phyloP scores from a whole-genome alignment of 2,888 invertebrate species.

The Congeria kusceri region DNA sequence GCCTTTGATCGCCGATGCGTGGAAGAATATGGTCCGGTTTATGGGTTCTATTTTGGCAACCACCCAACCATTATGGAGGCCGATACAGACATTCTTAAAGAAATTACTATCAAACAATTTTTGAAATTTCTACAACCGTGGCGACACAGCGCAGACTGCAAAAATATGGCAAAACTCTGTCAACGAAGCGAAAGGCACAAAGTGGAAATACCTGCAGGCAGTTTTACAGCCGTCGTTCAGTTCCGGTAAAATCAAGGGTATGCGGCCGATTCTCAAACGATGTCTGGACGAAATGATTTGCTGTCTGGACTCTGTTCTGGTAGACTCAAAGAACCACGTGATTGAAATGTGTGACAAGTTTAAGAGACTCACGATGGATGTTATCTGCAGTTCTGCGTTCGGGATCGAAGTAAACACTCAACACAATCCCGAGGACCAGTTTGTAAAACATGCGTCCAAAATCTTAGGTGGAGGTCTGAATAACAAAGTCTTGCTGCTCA shows the following conservation, averaged over 20 bases:
- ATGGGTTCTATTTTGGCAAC: conserved; percentile 57
- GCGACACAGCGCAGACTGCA: conserved; percentile 10
- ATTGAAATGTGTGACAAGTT: conserved; percentile 49
- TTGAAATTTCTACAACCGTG: conserved; percentile 63
- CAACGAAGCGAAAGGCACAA: conserved; percentile 41
- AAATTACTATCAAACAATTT: conserved; percentile 65
- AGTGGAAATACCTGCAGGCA: conserved; percentile 61
- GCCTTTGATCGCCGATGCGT: conserved; percentile 46
- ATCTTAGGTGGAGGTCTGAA: conserved; percentile 23
- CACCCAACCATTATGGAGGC: conserved; percentile 50
- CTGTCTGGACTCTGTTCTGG: conserved; percentile 24
- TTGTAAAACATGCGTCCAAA: conserved; percentile 58
- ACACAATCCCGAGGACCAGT: conserved; percentile 57
- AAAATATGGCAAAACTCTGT: conserved; percentile 34
- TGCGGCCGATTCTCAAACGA: conserved; percentile 46
- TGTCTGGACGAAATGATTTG: conserved; percentile 46
- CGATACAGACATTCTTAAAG: conserved; percentile 64
- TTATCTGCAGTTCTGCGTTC: conserved; percentile 62
- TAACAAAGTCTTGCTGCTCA: conserved; percentile 32
- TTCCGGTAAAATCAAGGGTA: conserved; percentile 49
- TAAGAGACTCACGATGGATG: conserved; percentile 62
- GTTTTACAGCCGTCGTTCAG: conserved; percentile 55
- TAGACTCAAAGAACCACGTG: conserved; percentile 15
- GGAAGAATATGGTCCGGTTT: conserved; percentile 55
- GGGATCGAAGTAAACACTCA: conserved; percentile 67